phyloP scores from a whole-genome alignment of 2,888 invertebrate genomes.

The Xanthia togata region DNA sequence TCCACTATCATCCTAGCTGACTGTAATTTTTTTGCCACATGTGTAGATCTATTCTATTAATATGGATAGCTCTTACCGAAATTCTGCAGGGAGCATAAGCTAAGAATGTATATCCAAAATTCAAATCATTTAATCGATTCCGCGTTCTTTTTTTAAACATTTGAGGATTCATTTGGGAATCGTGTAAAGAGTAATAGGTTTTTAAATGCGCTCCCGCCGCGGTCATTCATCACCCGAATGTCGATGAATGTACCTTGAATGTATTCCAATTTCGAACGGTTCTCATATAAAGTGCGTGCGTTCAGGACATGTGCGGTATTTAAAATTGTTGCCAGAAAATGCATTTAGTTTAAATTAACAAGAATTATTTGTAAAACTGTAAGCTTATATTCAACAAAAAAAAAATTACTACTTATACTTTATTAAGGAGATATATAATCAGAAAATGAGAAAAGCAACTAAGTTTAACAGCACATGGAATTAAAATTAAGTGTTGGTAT shows the following conservation, averaged over 20 bases:
- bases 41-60: neutral
- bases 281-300: constrained; percentile 20
- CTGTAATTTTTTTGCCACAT: neutral
- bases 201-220: constrained; percentile 79
- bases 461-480: neutral
- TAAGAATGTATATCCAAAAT: constrained; percentile 47
- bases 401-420: neutral
- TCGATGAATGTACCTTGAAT: constrained; percentile 65
- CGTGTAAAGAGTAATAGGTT: constrained; percentile 85
- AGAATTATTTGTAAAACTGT: too few relatives aligned
- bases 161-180: constrained; percentile 73
- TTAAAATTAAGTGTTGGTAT: neutral
- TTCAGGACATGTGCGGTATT: neutral
- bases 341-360: neutral
- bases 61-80: neutral
- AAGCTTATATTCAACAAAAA: too few relatives aligned
- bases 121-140: constrained; percentile 75
- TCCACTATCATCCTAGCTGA: too few relatives aligned
- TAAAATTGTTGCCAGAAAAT: neutral
- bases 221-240: constrained; percentile 77
- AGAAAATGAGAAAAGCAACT: neutral
- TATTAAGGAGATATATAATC: neutral
- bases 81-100: constrained; percentile 29
- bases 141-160: constrained; percentile 75
- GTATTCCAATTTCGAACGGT: constrained; percentile 52